Evolutionary conservation across 35 echinoderm and acorn worm species (phyloP), one percentile per base, ranked within the genome.

Genomic region (Stichopus chloronotus): DNA sequence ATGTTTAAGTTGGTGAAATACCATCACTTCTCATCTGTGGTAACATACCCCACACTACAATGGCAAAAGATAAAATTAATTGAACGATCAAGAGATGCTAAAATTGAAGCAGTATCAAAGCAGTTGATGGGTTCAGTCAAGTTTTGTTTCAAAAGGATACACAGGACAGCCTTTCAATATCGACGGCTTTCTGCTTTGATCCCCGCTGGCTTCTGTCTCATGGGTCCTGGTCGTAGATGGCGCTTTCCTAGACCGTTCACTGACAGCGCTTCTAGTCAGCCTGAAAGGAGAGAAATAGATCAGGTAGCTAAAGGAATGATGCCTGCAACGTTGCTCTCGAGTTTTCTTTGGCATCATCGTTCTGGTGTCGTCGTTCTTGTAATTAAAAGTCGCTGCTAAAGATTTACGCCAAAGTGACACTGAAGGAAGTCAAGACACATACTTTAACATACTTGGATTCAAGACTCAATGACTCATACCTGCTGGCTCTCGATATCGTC

Each of bases 141-240:
- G 30, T 43, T 43, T 43, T 43, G 30, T 43, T 19, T 65, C 5
- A 12, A 58, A 95, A 97, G 96, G 96, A 97, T 97, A 97, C 96
- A 95, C 89, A 80, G 96, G 94, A 68, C 96, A 97, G 58, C 94
- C 96, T 63, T 72, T 95, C 1, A 95, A 79, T 19, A 92, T 87
- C 23, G 94, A 93, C 72, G 92, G 58, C 72, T 88, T 94, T 87
- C 92, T 93, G 59, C 58, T 87, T 54, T 92, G 84, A 78, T 95
- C 94, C n/a, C 89, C 94, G 85, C 82, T 95, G 6, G 90, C 89
- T 80, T 92, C 89, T 74, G 81, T 68, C 55, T 86, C 83, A 4
- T 79, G 55, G 19, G 76, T 79, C 58, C 72, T 79, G 13, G 72
- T 43, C 13, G 72, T 56, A 79, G 90, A 79, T n/a, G 90, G 90